Evolutionary conservation across 2,797 vertebrate species (phyloP).

Genomic region (Taenioides sp.): DNA sequence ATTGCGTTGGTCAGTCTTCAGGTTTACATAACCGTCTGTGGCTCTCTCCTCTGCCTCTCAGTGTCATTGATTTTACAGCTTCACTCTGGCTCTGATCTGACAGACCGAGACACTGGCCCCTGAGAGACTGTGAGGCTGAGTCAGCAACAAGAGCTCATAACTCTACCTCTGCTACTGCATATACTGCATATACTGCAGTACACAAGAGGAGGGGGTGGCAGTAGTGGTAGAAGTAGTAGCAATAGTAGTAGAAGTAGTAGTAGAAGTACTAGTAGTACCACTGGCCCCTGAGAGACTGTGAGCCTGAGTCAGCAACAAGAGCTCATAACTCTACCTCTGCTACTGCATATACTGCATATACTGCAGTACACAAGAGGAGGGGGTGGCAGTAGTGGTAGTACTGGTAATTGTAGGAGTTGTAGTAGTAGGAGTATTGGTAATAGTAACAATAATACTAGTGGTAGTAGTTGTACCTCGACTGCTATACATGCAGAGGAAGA

Average conservation of each 20-base stretch:
- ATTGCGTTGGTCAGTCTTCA: too few species aligned
- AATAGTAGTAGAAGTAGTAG: too few species aligned
- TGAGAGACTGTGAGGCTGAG: background rate
- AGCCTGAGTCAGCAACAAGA: background rate
- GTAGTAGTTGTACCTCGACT: too few species aligned
- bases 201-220: background rate
- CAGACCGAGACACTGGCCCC: background rate
- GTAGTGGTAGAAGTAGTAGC: too few species aligned
- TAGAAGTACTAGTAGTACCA: too few species aligned
- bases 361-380: background rate
- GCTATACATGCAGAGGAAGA: too few species aligned
- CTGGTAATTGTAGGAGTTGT: too few species aligned
- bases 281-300: background rate
- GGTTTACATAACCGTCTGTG: too few species aligned
- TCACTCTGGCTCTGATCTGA: background rate
- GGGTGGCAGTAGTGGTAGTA: background rate
- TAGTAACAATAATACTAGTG: too few species aligned
- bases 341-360: background rate
- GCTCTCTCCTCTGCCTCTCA: background rate
- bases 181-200: background rate
- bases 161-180: background rate
- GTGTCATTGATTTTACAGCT: background rate
- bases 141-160: background rate
- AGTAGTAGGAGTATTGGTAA: too few species aligned
- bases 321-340: background rate